phyloP scores from a whole-genome alignment of 2,113 vertebrate genomes.

The Noturus placidus region DNA sequence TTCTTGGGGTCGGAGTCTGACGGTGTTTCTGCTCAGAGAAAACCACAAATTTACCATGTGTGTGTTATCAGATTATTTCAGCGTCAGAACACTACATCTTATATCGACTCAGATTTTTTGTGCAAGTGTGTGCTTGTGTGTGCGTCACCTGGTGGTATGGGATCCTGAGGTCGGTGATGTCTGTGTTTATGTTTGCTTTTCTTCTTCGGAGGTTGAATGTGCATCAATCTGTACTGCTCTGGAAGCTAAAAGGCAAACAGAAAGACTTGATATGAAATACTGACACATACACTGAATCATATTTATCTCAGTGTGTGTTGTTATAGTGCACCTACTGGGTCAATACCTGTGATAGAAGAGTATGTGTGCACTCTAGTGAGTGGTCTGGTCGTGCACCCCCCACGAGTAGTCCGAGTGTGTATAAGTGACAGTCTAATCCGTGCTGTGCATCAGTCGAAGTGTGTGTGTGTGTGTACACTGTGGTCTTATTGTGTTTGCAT shows the following conservation, averaged over 20 bases:
- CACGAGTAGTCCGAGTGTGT: not conserved
- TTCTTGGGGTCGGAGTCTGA: conserved; percentile 98
- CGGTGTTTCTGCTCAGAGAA: conserved; percentile 81
- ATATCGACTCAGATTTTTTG: not conserved
- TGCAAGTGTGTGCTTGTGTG: not conserved
- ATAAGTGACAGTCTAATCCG: not conserved
- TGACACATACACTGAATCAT: not conserved
- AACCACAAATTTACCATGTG: not conserved
- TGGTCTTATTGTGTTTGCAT: not conserved
- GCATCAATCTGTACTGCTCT: conserved; percentile 95
- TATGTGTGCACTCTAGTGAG: not conserved
- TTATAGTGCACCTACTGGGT: not conserved
- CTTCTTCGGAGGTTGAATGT: conserved; percentile 97
- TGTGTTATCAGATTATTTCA: not conserved
- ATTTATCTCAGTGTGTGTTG: not conserved
- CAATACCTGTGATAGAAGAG: not conserved
- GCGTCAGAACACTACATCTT: not conserved
- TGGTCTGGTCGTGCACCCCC: not conserved
- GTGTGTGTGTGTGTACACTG: not conserved
- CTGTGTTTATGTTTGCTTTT: conserved; percentile 97
- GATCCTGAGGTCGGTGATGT: conserved; percentile 90
- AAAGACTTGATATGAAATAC: not conserved
- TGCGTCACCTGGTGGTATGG: conserved; percentile 87
- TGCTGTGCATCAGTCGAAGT: not conserved
- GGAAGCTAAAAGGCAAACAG: conserved; percentile 77